A percentile compares a stretch with the other conserved stretches of the same genome.
Evolutionary conservation across 2,888 invertebrate species (phyloP).

Genomic region (Zele albiditarsus): DNA sequence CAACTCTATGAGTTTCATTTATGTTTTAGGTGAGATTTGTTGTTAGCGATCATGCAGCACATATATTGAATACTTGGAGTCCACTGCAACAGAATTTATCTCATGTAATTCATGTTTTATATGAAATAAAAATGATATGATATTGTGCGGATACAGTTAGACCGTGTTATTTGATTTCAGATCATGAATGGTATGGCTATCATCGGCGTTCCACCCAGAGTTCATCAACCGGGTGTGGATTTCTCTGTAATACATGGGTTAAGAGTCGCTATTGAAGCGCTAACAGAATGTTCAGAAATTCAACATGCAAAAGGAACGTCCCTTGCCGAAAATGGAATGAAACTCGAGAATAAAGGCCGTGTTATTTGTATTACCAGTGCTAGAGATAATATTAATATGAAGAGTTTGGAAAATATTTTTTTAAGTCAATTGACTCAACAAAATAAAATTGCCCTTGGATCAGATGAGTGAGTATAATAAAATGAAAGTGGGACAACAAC

Average conservation of each 20-base stretch:
- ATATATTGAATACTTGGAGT: constrained; percentile 90
- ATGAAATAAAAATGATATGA: constrained; percentile 7
- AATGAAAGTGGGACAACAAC: neutral
- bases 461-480: constrained; percentile 75
- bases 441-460: constrained; percentile 80
- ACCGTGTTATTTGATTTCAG: constrained; percentile 71
- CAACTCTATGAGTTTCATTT: constrained; percentile 31
- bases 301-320: constrained; percentile 78
- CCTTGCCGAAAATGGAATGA: constrained; percentile 71
- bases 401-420: constrained; percentile 90
- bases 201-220: constrained; percentile 84
- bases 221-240: constrained; percentile 77
- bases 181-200: constrained; percentile 87
- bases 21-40: constrained; percentile 85
- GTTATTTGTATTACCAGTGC: constrained; percentile 94
- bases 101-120: constrained; percentile 78
- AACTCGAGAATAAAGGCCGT: constrained; percentile 80
- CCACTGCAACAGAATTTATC: constrained; percentile 87
- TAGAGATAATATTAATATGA: constrained; percentile 89
- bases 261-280: constrained; percentile 87
- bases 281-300: constrained; percentile 86
- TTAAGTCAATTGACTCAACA: constrained; percentile 86
- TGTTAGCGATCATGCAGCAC: constrained; percentile 89
- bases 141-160: neutral
- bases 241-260: constrained; percentile 88